phyloP scores from a whole-genome alignment of 2,888 invertebrate species.

The Eustalomyia histrio region DNA sequence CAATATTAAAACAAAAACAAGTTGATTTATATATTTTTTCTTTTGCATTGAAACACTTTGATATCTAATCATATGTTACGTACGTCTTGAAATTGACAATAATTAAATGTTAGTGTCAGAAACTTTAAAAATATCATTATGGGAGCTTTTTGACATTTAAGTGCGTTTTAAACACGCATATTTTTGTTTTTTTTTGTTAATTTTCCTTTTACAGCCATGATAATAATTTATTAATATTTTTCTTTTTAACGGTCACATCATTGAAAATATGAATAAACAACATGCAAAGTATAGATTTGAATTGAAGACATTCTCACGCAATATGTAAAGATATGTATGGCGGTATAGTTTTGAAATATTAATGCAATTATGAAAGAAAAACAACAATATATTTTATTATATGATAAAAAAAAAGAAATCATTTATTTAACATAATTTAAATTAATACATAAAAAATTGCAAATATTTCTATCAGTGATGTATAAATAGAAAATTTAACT shows the following conservation, averaged over 20 bases:
- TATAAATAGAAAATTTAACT: background rate
- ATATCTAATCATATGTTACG: background rate
- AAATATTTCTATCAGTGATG: slow-evolving; percentile 8
- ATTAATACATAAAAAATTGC: background rate
- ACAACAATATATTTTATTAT: slow-evolving; percentile 11
- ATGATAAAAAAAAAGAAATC: background rate
- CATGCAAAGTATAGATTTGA: slow-evolving; percentile 53
- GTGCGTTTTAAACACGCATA: slow-evolving; percentile 46
- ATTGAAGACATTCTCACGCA: slow-evolving; percentile 50
- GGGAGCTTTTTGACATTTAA: slow-evolving; percentile 38
- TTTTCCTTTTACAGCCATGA: slow-evolving; percentile 22
- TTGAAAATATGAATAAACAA: slow-evolving; percentile 54
- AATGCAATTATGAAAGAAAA: slow-evolving; percentile 14
- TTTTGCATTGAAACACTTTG: background rate
- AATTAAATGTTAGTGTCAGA: slow-evolving; percentile 46
- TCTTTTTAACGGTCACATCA: slow-evolving; percentile 51
- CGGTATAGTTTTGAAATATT: background rate
- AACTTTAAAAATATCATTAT: slow-evolving; percentile 29
- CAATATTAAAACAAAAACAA: background rate
- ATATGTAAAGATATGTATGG: slow-evolving; percentile 30
- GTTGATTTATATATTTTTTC: too few relatives aligned
- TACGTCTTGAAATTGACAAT: slow-evolving; percentile 17
- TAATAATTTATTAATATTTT: slow-evolving; percentile 49
- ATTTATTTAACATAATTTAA: slow-evolving; percentile 34
- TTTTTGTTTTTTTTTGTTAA: background rate